phyloP scores from a whole-genome alignment of 2,797 vertebrate genomes.

The Dermochelys coriacea region DNA sequence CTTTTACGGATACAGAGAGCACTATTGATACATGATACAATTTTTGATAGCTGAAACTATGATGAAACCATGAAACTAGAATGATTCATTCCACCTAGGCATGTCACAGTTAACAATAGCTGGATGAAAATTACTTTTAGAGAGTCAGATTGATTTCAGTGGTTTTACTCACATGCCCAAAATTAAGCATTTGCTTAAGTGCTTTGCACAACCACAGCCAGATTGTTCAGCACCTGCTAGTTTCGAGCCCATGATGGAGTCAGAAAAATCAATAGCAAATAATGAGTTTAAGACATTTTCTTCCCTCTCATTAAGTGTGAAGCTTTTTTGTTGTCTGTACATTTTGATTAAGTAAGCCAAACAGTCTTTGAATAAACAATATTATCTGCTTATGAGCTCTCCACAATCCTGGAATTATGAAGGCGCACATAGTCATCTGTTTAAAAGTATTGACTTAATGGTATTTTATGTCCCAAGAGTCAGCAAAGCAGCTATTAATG shows the following conservation, averaged over 20 bases:
- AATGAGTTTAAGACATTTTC: neutral
- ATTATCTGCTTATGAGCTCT: neutral
- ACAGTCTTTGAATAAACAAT: neutral
- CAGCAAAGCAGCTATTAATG: conserved; percentile 7
- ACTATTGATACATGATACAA: accelerated
- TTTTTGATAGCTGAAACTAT: too few species aligned
- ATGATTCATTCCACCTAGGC: neutral
- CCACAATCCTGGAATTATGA: neutral
- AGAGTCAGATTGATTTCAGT: neutral
- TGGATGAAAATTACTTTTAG: neutral
- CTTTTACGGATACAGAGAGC: neutral
- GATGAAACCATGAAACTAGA: neutral
- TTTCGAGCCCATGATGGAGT: neutral
- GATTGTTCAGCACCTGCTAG: conserved; percentile 5
- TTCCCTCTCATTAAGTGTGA: neutral
- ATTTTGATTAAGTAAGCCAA: neutral
- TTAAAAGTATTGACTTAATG: neutral
- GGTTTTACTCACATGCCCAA: neutral
- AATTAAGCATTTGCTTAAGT: neutral
- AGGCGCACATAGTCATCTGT: neutral
- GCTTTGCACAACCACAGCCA: conserved; percentile 10
- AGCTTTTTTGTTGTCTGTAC: neutral
- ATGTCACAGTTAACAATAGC: neutral
- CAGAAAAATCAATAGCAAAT: neutral
- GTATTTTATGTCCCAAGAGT: neutral